Conservation (phyloP, 1,140 invertebrate species). For the Drosophila sturtevanti region DNA sequence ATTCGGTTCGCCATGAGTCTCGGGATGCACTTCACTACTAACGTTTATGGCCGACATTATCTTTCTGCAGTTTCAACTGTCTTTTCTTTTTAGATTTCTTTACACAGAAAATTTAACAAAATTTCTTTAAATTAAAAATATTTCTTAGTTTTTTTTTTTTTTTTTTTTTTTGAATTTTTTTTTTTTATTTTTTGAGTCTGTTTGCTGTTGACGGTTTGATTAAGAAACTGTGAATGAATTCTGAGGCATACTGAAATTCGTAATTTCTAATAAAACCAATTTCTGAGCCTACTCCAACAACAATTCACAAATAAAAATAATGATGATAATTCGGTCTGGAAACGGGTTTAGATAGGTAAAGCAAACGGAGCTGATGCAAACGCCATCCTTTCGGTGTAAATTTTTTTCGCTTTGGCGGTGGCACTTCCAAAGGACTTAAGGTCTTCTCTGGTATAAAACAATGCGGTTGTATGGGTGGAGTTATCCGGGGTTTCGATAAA, state of each 20-base stretch:
- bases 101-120: neutral
- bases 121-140: too few relatives aligned
- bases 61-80: neutral
- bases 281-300: neutral
- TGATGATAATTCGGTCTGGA: constrained; percentile 48
- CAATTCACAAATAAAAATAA: constrained; percentile 60
- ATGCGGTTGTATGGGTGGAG: constrained; percentile 55
- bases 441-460: constrained; percentile 52
- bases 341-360: constrained; percentile 66
- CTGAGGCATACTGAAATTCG: too few relatives aligned
- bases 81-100: neutral
- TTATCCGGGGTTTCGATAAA: constrained; percentile 53
- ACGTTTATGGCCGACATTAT: neutral
- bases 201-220: neutral
- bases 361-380: constrained; percentile 63
- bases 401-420: constrained; percentile 48
- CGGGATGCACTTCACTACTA: neutral
- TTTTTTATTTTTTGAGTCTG: neutral
- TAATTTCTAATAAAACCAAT: neutral
- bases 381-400: constrained; percentile 67
- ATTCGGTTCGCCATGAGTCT: neutral
- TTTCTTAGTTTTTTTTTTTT: neutral
- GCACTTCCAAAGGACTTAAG: constrained; percentile 10
- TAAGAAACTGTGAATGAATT: neutral
- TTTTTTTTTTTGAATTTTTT: neutral